Evolutionary conservation across 2,797 vertebrate species (phyloP), one percentile per base, ranked within the genome.

Genomic region (Nannoperca obscura): DNA sequence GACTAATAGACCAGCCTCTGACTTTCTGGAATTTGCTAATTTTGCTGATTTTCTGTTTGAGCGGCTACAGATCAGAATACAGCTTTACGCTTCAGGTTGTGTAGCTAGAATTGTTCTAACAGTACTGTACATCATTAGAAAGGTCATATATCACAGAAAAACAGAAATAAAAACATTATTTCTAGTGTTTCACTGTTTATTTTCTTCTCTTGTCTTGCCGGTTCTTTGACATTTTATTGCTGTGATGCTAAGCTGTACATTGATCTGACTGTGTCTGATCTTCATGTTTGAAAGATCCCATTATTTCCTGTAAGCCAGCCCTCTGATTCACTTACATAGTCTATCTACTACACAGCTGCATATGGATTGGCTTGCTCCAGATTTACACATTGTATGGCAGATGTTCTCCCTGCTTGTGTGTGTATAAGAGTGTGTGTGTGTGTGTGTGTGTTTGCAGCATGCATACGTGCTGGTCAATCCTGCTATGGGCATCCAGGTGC

Each of bases 301-400:
- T 82, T 66, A 67, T 75, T 83, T 72, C 68, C 82, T 83, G 50
- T 89, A 81, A 86, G 89, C 78, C 62, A 63, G 15, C 55, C 62
- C 68, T 85, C 44, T 78, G 62, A 88, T 82, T 88, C 65, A 81
- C 75, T 86, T 78, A 59, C 71, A 76, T 75, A 60, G 49, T 82
- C 91, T 89, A 91, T 88, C 89, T 82, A 34, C 80, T 71, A 72
- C 61, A 38, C 52, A 46, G 65, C 75, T 85, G 76, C 82, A 79
- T 88, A 86, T 86, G 81, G 79, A 76, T 69, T 11, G 42, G 54
- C 68, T 73, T 78, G 78, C 80, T 83, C 67, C 65, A 86, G 76
- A 87, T 89, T 84, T 90, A 63, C 69, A 81, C 74, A 74, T 78
- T 82, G 65, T 81, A 53, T 67, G 58, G 71, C 85, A 85, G 85